Conservation (phyloP, 2,888 invertebrate species). For the Clanis bilineata region DNA sequence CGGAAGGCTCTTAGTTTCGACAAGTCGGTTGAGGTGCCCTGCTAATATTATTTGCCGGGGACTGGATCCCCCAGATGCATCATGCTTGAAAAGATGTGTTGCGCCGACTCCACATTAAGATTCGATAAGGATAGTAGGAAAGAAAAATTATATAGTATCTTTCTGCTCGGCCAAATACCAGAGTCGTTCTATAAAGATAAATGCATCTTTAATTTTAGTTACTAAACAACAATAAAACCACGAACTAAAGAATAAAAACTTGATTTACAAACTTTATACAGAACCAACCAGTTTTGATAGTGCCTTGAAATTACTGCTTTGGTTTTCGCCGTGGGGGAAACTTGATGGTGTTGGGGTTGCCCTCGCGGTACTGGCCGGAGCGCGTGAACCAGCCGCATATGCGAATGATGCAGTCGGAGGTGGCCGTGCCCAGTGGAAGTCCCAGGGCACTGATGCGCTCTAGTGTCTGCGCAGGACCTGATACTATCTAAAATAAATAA, state of each 20-base stretch:
- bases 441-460: constrained; percentile 74
- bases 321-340: constrained; percentile 57
- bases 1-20: no score
- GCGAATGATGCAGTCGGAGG: constrained; percentile 54
- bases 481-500: constrained; percentile 48
- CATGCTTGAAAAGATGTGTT: no score
- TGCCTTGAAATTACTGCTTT: constrained; percentile 30
- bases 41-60: no score
- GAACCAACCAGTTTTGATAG: neutral
- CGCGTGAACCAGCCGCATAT: constrained; percentile 61
- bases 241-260: no score
- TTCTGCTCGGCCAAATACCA: no score
- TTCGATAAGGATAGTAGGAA: no score
- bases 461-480: constrained; percentile 60
- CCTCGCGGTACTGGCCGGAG: constrained; percentile 54
- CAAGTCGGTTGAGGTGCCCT: no score
- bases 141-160: no score
- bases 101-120: no score
- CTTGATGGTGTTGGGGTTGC: constrained; percentile 57
- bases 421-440: constrained; percentile 64
- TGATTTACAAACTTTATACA: neutral
- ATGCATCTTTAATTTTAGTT: neutral
- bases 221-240: neutral
- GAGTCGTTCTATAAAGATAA: no score
- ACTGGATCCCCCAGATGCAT: no score